Percentiles rank a stretch among this genome's conserved stretches.
These are phyloP conservation scores for Melinaea menophilus DNA, from an alignment of 2,888 invertebrate species.

Conservation along the genomic window DNA sequence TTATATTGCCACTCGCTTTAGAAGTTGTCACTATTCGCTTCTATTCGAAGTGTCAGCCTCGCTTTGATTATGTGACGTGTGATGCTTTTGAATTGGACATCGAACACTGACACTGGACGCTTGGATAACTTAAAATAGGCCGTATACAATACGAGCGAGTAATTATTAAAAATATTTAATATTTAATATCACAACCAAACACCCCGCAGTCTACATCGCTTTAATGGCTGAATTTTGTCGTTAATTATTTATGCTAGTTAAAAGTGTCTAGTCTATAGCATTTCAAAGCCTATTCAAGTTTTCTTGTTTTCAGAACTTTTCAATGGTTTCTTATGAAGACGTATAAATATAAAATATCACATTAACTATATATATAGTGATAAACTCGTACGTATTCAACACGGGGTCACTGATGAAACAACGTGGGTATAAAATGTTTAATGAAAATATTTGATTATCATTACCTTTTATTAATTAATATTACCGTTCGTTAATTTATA, in stretches of 20 bases:
- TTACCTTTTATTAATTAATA: too few relatives aligned
- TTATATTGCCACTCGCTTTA: slow-evolving; percentile 28
- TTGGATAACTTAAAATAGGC: slow-evolving; percentile 9
- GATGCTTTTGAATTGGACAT: slow-evolving; percentile 25
- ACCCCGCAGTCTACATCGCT: slow-evolving; percentile 15
- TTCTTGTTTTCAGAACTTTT: slow-evolving; percentile 1
- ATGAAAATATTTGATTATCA: neutral
- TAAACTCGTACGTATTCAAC: too few relatives aligned
- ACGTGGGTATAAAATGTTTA: neutral
- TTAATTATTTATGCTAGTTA: slow-evolving; percentile 25
- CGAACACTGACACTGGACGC: slow-evolving; percentile 14
- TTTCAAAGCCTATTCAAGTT: slow-evolving; percentile 18
- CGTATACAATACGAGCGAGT: slow-evolving; percentile 3
- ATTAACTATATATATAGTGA: neutral
- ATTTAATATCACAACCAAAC: slow-evolving; percentile 20
- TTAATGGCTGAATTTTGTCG: slow-evolving; percentile 20
- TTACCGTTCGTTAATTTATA: too few relatives aligned
- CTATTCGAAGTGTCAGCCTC: slow-evolving; percentile 28
- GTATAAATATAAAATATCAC: neutral
- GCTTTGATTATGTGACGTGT: slow-evolving; percentile 31
- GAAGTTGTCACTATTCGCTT: slow-evolving; percentile 27
- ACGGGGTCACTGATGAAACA: neutral
- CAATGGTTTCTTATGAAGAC: neutral
- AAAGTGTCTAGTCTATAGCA: slow-evolving; percentile 23
- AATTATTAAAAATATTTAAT: slow-evolving; percentile 9